Evolutionary conservation across 1,140 invertebrate species (phyloP), one percentile per base, ranked within the genome.

Genomic region (Tachypleus tridentatus): DNA sequence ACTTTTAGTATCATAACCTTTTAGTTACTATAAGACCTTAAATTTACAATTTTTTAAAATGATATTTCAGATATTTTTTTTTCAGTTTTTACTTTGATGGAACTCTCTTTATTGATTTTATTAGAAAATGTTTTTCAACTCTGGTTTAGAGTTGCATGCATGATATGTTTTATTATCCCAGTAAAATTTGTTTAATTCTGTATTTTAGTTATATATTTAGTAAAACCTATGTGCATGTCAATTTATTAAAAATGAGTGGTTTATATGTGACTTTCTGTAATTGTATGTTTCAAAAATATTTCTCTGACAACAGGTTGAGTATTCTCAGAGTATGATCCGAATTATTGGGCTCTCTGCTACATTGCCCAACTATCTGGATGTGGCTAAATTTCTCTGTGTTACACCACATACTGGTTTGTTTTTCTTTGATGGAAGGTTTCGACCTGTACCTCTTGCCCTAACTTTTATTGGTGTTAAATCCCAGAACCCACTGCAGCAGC

Each of bases 321-420:
- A 90, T 8, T 88, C 90, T 0, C 96, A 99, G 77, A 91, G 86
- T 64, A 96, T 97, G 90, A 98, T 98, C 60, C 82, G 96, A 62
- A 97, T 99, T 65, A 87, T 99, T n/a, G 97, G 96, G 3, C 76
- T 99, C 7, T 98, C 96, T 0, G 97, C 97, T 1, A 99, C 97
- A 0, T 77, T 99, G 63, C 97, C 97, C 4, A 99, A 98, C 78
- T 99, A 99, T 74, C 77, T 94, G 1, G 97, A 99, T 80, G 94
- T 99, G 47, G 93, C 95, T 0, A 78, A 85, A 69, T 99, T 99
- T 76, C 80, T 99, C 9, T 80, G 89, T 59, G 97, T 99, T 0
- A 98, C 98, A 80, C 89, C 90, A 0, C 84, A 87, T 71, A 86
- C 86, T 63, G 97, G 97, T 4, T 79, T 99, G 0, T 99, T 98